These are phyloP conservation scores for Exephanes ischioxanthus DNA, from an alignment of 2,888 invertebrate genomes.

Conservation along the genomic window DNA sequence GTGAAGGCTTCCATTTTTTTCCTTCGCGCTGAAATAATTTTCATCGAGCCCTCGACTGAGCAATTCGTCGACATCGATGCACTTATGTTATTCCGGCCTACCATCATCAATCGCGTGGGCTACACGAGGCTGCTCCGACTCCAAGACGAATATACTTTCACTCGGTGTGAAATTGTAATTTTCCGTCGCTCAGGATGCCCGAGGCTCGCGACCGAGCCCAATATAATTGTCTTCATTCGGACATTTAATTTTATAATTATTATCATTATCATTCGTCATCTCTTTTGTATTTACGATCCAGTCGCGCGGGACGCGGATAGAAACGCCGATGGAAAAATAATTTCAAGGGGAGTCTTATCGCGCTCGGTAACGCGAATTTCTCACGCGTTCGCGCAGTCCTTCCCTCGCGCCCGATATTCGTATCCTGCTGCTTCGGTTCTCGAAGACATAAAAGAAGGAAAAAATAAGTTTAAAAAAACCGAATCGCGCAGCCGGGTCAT, in stretches of 20 bases:
- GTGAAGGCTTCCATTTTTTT: too few species aligned
- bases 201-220: background rate
- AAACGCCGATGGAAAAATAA: slow-evolving; percentile 2
- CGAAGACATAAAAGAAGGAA: slow-evolving; percentile 33
- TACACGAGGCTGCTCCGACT: slow-evolving; percentile 12
- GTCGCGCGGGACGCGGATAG: slow-evolving; percentile 1
- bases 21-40: too few species aligned
- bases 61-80: background rate
- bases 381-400: slow-evolving; percentile 59
- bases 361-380: slow-evolving; percentile 49
- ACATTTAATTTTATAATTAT: background rate
- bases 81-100: background rate
- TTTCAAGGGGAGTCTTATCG: slow-evolving; percentile 48
- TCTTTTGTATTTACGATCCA: background rate
- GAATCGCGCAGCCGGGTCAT: slow-evolving; percentile 66
- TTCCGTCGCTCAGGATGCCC: slow-evolving; percentile 3
- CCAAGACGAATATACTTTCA: slow-evolving; percentile 38
- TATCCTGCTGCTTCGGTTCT: slow-evolving; percentile 61
- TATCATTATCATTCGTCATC: background rate
- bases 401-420: slow-evolving; percentile 51
- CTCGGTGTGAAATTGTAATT: slow-evolving; percentile 56
- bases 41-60: background rate
- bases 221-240: slow-evolving; percentile 2
- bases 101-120: slow-evolving; percentile 28
- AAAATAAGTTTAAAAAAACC: slow-evolving; percentile 32